These are phyloP conservation scores for Perdita meconis DNA, from an alignment of 2,888 invertebrate genomes.

Conservation along the genomic window DNA sequence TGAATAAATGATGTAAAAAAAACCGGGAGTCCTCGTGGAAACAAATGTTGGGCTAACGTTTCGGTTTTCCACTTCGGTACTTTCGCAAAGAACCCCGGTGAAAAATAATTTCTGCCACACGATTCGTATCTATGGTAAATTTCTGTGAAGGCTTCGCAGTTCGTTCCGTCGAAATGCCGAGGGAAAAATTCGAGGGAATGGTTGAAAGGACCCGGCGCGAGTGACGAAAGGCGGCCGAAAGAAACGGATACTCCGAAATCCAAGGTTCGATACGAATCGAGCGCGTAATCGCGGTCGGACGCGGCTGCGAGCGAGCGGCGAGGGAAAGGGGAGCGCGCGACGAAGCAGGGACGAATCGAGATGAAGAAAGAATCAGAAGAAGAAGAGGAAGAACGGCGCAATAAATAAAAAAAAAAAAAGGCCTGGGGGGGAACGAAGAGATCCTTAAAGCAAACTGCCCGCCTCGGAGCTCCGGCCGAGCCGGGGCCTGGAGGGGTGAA, in stretches of 20 bases:
- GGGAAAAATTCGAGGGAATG: too few relatives aligned
- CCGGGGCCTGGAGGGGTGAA: constrained; percentile 74
- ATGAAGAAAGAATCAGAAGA: constrained; percentile 27
- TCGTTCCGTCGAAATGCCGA: too few relatives aligned
- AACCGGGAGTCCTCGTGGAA: not conserved
- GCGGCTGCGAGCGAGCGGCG: not conserved
- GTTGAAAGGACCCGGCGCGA: too few relatives aligned
- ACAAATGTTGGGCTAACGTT: constrained; percentile 4
- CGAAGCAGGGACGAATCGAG: not conserved
- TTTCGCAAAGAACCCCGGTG: not conserved
- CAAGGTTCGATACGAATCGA: not conserved
- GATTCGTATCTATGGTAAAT: too few relatives aligned
- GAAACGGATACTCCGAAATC: too few relatives aligned
- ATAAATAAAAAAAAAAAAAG: constrained; percentile 34
- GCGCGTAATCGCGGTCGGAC: not conserved
- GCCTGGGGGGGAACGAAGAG: constrained; percentile 61
- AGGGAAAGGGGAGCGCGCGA: not conserved
- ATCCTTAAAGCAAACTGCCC: constrained; percentile 78
- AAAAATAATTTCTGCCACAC: too few relatives aligned
- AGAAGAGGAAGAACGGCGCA: constrained; percentile 24
- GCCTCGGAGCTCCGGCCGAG: constrained; percentile 64
- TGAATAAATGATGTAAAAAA: not conserved
- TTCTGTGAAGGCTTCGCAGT: too few relatives aligned
- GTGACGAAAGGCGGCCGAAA: too few relatives aligned
- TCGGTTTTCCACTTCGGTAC: constrained; percentile 14